Evolutionary conservation across 2,888 invertebrate genomes (phyloP).

Genomic region (Ceraclea dissimilis): DNA sequence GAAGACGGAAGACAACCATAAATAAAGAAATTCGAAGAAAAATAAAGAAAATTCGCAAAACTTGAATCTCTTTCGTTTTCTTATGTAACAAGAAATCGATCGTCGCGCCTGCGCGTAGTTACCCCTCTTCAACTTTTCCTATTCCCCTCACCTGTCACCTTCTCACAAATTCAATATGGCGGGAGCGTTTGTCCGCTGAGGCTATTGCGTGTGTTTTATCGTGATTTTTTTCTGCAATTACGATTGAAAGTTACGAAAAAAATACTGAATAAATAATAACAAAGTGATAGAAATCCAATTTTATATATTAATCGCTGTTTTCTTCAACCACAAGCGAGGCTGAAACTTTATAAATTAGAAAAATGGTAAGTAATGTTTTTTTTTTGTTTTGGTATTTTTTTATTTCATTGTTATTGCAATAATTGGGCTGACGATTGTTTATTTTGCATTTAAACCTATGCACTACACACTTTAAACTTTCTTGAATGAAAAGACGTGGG

Average conservation of each 20-base stretch:
- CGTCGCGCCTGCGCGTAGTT: slow-evolving; percentile 24
- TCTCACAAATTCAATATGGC: slow-evolving; percentile 39
- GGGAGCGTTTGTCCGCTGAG: slow-evolving; percentile 42
- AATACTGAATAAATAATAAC: no score
- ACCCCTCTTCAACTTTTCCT: slow-evolving; percentile 4
- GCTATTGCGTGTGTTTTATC: slow-evolving; percentile 2
- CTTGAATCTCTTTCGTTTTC: slow-evolving; percentile 21
- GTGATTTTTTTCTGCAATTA: slow-evolving; percentile 10
- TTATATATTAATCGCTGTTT: no score
- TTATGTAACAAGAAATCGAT: slow-evolving; percentile 26
- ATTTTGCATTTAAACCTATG: neutral
- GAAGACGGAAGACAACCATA: slow-evolving; percentile 15
- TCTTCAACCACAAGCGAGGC: neutral
- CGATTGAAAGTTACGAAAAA: neutral
- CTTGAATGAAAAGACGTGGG: slow-evolving; percentile 16
- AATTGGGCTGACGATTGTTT: neutral
- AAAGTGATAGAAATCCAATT: no score
- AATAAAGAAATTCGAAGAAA: slow-evolving; percentile 3
- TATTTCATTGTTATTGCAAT: slow-evolving; percentile 28
- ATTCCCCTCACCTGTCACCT: neutral
- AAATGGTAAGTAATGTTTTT: slow-evolving; percentile 54
- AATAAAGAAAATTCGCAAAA: slow-evolving; percentile 17
- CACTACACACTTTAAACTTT: neutral
- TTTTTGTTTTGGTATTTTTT: slow-evolving; percentile 54
- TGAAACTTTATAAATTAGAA: slow-evolving; percentile 28